Evolutionary conservation across 1,140 invertebrate genomes (phyloP).

Genomic region (Glossosoma conforme): DNA sequence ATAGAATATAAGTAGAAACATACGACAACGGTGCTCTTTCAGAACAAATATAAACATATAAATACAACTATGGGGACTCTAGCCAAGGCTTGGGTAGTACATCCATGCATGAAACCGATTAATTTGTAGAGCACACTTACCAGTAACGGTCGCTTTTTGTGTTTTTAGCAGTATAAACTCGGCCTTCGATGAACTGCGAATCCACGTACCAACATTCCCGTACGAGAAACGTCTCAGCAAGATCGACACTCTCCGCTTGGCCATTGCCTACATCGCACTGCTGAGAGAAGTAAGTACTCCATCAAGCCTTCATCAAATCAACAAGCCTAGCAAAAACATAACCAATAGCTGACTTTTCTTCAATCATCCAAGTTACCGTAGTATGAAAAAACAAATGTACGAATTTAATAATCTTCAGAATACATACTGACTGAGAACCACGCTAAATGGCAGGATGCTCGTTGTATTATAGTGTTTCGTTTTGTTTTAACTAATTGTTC

Average conservation of each 20-base stretch:
- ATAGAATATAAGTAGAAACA: too few relatives aligned
- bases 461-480: too few relatives aligned
- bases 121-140: slow-evolving; percentile 10
- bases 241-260: slow-evolving; percentile 92
- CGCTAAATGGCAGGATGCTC: too few relatives aligned
- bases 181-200: slow-evolving; percentile 91
- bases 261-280: slow-evolving; percentile 95
- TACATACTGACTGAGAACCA: too few relatives aligned
- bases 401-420: too few relatives aligned
- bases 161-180: slow-evolving; percentile 94
- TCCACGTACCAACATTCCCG: slow-evolving; percentile 96
- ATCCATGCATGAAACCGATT: not conserved
- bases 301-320: too few relatives aligned
- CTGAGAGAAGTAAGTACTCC: slow-evolving; percentile 66
- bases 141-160: slow-evolving; percentile 30
- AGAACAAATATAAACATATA: not conserved
- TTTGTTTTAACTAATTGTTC: too few relatives aligned
- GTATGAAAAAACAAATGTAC: too few relatives aligned
- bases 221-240: slow-evolving; percentile 97
- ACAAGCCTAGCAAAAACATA: too few relatives aligned
- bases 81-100: not conserved
- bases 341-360: too few relatives aligned
- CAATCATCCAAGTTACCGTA: too few relatives aligned
- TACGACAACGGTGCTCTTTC: too few relatives aligned
- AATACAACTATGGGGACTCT: not conserved